Evolutionary conservation across 2,888 invertebrate genomes (phyloP).

Genomic region (Venusia cambrica): DNA sequence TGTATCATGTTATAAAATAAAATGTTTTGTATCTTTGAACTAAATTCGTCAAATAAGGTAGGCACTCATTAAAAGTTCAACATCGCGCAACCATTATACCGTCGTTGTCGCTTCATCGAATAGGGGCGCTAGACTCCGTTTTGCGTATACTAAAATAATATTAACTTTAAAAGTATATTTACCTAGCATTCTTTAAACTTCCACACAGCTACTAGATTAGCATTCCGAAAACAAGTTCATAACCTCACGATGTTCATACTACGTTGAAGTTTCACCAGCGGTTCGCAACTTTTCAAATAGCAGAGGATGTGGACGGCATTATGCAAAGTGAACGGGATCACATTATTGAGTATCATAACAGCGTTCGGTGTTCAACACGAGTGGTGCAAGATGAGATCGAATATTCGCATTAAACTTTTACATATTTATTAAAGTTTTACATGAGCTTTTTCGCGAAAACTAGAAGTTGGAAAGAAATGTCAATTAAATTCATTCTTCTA

Average conservation of each 20-base stretch:
- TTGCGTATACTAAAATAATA: not conserved
- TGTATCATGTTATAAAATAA: no score
- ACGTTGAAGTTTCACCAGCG: slow-evolving; percentile 37
- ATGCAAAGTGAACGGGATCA: slow-evolving; percentile 61
- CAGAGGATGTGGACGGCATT: slow-evolving; percentile 41
- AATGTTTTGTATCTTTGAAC: no score
- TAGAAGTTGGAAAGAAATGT: no score
- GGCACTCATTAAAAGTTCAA: no score
- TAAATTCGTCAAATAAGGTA: no score
- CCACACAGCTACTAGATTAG: slow-evolving; percentile 20
- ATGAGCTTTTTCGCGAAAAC: no score
- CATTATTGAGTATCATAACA: slow-evolving; percentile 54
- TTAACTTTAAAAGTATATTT: not conserved
- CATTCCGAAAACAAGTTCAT: slow-evolving; percentile 20
- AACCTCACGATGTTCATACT: slow-evolving; percentile 26
- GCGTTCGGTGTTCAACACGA: slow-evolving; percentile 25
- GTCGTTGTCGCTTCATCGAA: no score
- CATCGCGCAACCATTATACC: no score
- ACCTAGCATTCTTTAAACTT: slow-evolving; percentile 9
- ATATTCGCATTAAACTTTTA: no score
- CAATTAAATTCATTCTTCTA: no score
- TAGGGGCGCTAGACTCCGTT: no score
- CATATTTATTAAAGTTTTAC: no score
- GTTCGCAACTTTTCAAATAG: slow-evolving; percentile 71
- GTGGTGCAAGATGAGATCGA: slow-evolving; percentile 30